Conservation (phyloP, 2,888 invertebrate species). For the Ochropleura leucogaster region DNA sequence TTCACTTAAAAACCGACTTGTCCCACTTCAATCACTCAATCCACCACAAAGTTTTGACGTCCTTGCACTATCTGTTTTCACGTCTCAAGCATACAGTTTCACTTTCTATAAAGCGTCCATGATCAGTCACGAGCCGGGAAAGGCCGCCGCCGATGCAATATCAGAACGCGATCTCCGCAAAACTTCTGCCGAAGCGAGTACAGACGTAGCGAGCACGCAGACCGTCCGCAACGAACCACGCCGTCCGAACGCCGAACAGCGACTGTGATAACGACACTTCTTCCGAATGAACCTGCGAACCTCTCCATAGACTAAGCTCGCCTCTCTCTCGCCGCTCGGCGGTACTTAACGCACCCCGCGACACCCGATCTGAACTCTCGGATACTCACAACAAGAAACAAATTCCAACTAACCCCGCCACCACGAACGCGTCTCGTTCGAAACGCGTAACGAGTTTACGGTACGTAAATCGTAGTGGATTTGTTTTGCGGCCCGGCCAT, state of each 20-base stretch:
- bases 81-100: constrained; percentile 82
- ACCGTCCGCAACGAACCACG: constrained; percentile 78
- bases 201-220: constrained; percentile 69
- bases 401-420: constrained; percentile 72
- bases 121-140: constrained; percentile 80
- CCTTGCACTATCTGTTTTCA: constrained; percentile 84
- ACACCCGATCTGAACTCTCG: constrained; percentile 77
- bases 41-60: constrained; percentile 77
- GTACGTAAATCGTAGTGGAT: constrained; percentile 90
- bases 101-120: constrained; percentile 83
- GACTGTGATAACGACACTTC: constrained; percentile 89
- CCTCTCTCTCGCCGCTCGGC: constrained; percentile 82
- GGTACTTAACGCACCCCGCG: constrained; percentile 74
- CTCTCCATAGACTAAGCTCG: constrained; percentile 85
- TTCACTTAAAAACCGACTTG: constrained; percentile 75
- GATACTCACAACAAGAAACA: constrained; percentile 76
- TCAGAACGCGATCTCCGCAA: constrained; percentile 83
- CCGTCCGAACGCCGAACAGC: constrained; percentile 88
- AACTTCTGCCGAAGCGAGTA: constrained; percentile 83
- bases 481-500: constrained; percentile 86
- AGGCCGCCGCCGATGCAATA: constrained; percentile 75
- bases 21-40: constrained; percentile 79
- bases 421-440: constrained; percentile 81
- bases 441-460: constrained; percentile 89
- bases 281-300: constrained; percentile 86